Evolutionary conservation across 1,140 invertebrate genomes (phyloP), one percentile per base, ranked within the genome.

Genomic region (Tetranychus urticae): DNA sequence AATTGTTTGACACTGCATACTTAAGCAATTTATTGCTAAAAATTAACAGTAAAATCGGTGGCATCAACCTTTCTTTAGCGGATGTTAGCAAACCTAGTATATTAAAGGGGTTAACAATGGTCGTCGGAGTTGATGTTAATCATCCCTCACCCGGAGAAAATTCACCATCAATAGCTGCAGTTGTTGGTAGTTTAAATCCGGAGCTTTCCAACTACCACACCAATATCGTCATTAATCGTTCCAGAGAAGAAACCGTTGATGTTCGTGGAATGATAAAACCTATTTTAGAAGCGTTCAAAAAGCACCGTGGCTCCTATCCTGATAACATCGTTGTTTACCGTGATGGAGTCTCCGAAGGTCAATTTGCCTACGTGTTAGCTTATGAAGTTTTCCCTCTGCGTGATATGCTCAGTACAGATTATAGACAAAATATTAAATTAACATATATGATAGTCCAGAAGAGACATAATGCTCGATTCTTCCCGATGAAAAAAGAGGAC

Each of bases 31-130:
- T 92, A 64, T 68, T 89, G 14, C 69, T 87, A 1, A 91, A 92
- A 75, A 77, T 91, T 0, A 84, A 84, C 69, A 81, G 83, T 0
- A 91, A 92, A 70, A 65, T 91, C 35, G 84, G 86, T 72, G 85
- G 86, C 0, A 73, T 80, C 0, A 92, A 91, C 14, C 6, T 33
- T 8, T 6, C 5, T 7, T 75, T 87, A 33, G n/a, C 6, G 5
- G 39, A 14, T 3, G 14, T 5, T 4, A 42, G 42, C 12, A 5
- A 39, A 31, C 71, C 37, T 2, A 4, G 31, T 76, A 64, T 63
- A 79, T 12, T 45, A 64, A 52, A 14, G 5, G 33, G 6, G 5
- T 7, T 6, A n/a, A 60, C 50, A 50, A 60, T 60, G 59, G 37
- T 54, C 14, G 46, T 60, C 3, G 59, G 59, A 14, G 33, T 60